Percentiles rank a stretch among this genome's conserved stretches.
These are phyloP conservation scores for Chionomys nivalis DNA, from an alignment of 2,113 vertebrate genomes.

Conservation along the genomic window DNA sequence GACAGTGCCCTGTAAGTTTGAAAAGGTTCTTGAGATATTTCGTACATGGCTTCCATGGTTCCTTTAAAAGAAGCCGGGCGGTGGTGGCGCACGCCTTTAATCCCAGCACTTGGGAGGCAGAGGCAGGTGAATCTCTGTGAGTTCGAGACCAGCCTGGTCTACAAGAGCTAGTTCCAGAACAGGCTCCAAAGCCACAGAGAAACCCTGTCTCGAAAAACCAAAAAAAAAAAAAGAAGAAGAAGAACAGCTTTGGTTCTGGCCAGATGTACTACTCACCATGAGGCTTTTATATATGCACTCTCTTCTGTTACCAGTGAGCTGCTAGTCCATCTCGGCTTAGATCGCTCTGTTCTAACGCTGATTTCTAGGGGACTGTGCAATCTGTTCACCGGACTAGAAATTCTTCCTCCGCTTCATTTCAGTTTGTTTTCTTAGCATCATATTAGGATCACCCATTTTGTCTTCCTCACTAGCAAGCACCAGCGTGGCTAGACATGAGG, in stretches of 20 bases:
- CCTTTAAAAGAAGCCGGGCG: constrained; percentile 18
- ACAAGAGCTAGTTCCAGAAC: too few relatives aligned
- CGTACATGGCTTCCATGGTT: neutral
- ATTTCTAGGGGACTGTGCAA: neutral
- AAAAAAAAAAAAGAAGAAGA: neutral
- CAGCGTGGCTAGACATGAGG: constrained; percentile 24
- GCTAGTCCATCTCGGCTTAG: neutral
- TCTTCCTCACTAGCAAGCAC: constrained; percentile 27
- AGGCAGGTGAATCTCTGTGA: too few relatives aligned
- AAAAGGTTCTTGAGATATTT: neutral
- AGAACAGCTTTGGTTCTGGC: neutral
- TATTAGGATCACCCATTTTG: neutral
- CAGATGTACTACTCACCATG: neutral
- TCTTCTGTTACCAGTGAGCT: neutral
- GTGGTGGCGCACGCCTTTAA: too few relatives aligned
- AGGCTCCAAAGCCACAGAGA: too few relatives aligned
- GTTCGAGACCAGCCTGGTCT: too few relatives aligned
- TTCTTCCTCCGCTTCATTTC: neutral
- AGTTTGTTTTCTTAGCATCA: constrained; percentile 20
- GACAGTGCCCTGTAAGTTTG: neutral
- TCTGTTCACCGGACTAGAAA: neutral
- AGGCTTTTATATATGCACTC: constrained; percentile 22
- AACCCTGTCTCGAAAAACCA: too few relatives aligned
- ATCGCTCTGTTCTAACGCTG: neutral
- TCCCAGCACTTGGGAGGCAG: too few relatives aligned